Base-by-base conservation (phyloP, 2,113 vertebrate genomes). In the Sinocyclocheilus grahami region DNA sequence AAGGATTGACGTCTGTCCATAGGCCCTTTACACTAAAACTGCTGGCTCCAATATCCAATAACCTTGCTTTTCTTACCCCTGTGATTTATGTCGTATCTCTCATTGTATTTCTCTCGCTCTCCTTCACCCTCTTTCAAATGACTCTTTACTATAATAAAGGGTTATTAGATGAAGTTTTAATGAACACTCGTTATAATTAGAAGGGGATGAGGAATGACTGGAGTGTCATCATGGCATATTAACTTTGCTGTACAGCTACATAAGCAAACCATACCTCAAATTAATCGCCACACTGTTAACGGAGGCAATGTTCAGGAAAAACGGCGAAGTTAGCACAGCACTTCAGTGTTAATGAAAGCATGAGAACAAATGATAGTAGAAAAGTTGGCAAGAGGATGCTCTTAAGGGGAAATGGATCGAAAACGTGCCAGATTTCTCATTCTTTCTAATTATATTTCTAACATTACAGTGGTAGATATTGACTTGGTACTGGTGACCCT, bases 161-260 rank as follows among this genome's bases (percentile, higher is more conserved):
- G 89, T 90, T 92, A 87, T 92, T 94, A 92, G 91, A 93, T 91
- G 91, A 91, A 91, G 90, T 90, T 92, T 79, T 92, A 90, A 91
- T 89, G 90, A 93, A 93, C 93, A 92, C 91, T 92, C 87, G 6
- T 87, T 89, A 92, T 95, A 92, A 94, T 93, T 94, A 93, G 92
- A 92, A 92, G 88, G 86, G 69, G 90, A 91, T 93, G 92, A 92
- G 89, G 82, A 89, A 93, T 91, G 90, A 55, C 58, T 60, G 5
- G 51, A 53, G 60, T 67, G 83, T 83, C 88, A 87, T 87, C 88
- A 82, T 89, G 87, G 88, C 89, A 87, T 90, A 91, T 88, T 87
- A 85, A 87, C 51, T 82, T 91, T 87, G 91, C 88, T 91, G 86
- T 86, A 81, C 90, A 80, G 78, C 90, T 89, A 88, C 78, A 92